phyloP scores from a whole-genome alignment of 37 sponge, comb jelly and placozoan species.

The Bolinopsis microptera region DNA sequence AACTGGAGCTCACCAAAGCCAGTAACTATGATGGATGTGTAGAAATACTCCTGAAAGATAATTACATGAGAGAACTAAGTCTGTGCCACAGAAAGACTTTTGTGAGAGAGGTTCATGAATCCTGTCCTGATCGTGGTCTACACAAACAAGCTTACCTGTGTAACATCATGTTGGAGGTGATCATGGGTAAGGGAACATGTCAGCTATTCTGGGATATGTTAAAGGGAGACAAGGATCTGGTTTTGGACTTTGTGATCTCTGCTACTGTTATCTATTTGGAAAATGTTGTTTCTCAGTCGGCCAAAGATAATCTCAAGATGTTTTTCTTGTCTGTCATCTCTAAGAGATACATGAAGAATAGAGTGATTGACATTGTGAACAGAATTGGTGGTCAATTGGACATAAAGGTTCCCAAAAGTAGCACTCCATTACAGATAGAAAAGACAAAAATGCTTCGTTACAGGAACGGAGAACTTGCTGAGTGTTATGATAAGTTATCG shows the following conservation, averaged over 20 bases:
- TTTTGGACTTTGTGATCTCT: conserved; percentile 27
- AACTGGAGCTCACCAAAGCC: conserved; percentile 1
- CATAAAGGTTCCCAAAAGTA: background rate
- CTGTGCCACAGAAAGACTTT: background rate
- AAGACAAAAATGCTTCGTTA: background rate
- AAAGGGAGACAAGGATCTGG: conserved; percentile 58
- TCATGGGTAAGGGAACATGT: background rate
- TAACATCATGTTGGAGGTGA: conserved; percentile 44
- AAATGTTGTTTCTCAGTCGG: background rate
- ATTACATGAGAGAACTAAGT: conserved; percentile 1
- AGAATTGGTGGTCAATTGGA: conserved; percentile 17
- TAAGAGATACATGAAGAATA: background rate
- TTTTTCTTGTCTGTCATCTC: conserved; percentile 32
- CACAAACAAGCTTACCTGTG: conserved; percentile 55
- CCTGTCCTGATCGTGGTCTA: background rate
- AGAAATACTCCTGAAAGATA: conserved; percentile 4
- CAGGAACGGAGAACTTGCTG: background rate
- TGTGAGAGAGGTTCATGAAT: conserved; percentile 17
- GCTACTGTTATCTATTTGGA: conserved; percentile 14
- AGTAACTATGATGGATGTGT: conserved; percentile 51
- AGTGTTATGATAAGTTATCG: background rate
- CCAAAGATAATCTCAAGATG: background rate
- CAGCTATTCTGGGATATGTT: conserved; percentile 53
- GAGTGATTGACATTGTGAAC: conserved; percentile 6
- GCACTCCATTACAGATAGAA: background rate